Percentiles rank a stretch among this genome's conserved stretches.
These are phyloP conservation scores for Balaeniceps rex DNA, from an alignment of 2,113 vertebrate genomes.

Conservation along the genomic window DNA sequence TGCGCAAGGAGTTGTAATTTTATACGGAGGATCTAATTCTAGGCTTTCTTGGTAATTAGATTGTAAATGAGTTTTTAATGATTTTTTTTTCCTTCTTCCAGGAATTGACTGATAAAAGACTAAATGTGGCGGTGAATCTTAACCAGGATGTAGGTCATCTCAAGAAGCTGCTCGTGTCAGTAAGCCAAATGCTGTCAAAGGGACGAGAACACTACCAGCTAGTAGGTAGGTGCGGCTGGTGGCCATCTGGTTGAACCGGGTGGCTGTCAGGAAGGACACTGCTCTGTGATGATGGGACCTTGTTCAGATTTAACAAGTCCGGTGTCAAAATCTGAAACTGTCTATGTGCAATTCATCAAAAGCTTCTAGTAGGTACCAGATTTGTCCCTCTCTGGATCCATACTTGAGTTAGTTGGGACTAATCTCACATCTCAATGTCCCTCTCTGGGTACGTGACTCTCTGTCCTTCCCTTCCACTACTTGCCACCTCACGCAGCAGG, in stretches of 20 bases:
- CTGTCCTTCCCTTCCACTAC: background rate
- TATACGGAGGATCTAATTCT: background rate
- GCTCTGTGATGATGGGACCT: background rate
- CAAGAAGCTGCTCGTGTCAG: constrained; percentile 86
- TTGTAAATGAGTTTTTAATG: constrained; percentile 35
- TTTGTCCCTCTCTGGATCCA: background rate
- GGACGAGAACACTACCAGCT: constrained; percentile 73
- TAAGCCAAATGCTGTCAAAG: constrained; percentile 88
- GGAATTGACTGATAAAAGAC: constrained; percentile 87
- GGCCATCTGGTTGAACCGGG: background rate
- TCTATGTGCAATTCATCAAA: background rate
- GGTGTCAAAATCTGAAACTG: background rate
- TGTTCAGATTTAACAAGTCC: background rate
- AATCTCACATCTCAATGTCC: rapidly evolving
- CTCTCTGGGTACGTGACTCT: background rate
- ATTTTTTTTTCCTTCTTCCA: constrained; percentile 46
- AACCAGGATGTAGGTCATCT: constrained; percentile 89
- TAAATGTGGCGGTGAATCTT: constrained; percentile 79
- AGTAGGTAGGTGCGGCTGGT: constrained; percentile 54
- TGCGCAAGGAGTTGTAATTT: background rate
- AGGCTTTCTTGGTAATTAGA: constrained; percentile 35
- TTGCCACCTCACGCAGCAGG: background rate
- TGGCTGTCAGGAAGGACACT: background rate
- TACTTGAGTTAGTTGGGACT: background rate
- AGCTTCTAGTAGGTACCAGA: background rate